Evolutionary conservation across 2,888 invertebrate species (phyloP).

Genomic region (Penaeus monodon): DNA sequence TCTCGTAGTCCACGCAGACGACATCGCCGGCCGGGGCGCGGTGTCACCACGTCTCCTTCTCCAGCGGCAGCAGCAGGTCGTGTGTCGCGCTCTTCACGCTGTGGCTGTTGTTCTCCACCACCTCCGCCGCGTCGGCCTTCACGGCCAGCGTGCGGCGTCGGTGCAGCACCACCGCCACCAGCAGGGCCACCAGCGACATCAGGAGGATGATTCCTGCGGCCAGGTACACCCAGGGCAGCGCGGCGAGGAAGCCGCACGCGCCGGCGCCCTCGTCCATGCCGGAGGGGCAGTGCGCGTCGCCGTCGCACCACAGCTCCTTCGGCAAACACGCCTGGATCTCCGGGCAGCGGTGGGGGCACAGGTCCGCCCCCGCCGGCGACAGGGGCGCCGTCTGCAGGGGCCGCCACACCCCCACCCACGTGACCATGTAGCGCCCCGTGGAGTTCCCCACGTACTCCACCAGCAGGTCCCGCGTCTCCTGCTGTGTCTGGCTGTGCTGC

Average conservation of each 20-base stretch:
- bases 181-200: slow-evolving; percentile 46
- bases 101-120: slow-evolving; percentile 59
- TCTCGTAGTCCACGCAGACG: slow-evolving; percentile 66
- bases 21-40: slow-evolving; percentile 66
- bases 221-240: slow-evolving; percentile 61
- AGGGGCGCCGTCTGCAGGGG: slow-evolving; percentile 69
- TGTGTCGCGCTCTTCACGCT: slow-evolving; percentile 60
- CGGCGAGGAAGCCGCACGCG: slow-evolving; percentile 60
- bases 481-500: slow-evolving; percentile 66
- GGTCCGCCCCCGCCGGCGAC: slow-evolving; percentile 62
- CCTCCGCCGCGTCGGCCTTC: slow-evolving; percentile 51
- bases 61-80: slow-evolving; percentile 57
- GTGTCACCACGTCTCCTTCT: slow-evolving; percentile 82
- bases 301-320: slow-evolving; percentile 84
- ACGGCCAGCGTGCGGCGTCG: slow-evolving; percentile 42
- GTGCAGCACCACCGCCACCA: slow-evolving; percentile 59
- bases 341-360: slow-evolving; percentile 62
- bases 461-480: slow-evolving; percentile 79
- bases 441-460: slow-evolving; percentile 83
- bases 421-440: slow-evolving; percentile 80
- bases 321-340: slow-evolving; percentile 76
- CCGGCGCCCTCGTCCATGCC: slow-evolving; percentile 84
- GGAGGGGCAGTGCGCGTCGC: slow-evolving; percentile 82
- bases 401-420: slow-evolving; percentile 81
- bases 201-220: slow-evolving; percentile 52